Conservation (phyloP, 1,140 invertebrate species). For the Tetranychus urticae region DNA sequence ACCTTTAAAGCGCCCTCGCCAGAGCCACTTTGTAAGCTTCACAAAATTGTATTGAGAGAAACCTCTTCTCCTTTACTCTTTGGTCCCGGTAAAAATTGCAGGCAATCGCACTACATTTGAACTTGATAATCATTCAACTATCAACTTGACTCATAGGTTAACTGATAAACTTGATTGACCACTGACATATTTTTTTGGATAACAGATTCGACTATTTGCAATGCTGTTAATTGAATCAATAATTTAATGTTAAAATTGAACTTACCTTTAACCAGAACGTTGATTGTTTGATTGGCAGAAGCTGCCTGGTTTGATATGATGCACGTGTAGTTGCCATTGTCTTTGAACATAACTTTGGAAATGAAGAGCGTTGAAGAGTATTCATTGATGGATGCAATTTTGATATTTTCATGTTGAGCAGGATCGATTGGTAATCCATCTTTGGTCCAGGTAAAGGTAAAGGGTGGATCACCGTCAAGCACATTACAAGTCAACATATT, state of each 20-base stretch:
- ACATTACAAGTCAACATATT: slow-evolving; percentile 25
- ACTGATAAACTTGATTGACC: not conserved
- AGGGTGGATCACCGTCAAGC: slow-evolving; percentile 23
- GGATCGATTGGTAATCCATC: slow-evolving; percentile 24
- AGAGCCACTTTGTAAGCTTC: too few relatives aligned
- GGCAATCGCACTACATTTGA: too few relatives aligned
- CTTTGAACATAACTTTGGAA: slow-evolving; percentile 19
- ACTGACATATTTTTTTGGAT: not conserved
- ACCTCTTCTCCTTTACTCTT: too few relatives aligned
- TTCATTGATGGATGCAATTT: slow-evolving; percentile 13
- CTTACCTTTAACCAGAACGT: slow-evolving; percentile 28
- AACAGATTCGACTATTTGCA: too few relatives aligned
- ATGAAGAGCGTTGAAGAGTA: slow-evolving; percentile 23
- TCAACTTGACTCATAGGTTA: not conserved
- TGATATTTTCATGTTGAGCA: not conserved
- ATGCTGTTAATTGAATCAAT: not conserved
- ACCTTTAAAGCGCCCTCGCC: too few relatives aligned
- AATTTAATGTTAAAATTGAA: not conserved
- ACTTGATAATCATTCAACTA: too few relatives aligned
- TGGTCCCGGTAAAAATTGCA: too few relatives aligned
- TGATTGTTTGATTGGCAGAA: slow-evolving; percentile 23
- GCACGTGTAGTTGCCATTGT: slow-evolving; percentile 33
- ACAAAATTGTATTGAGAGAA: too few relatives aligned
- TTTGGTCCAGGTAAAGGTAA: slow-evolving; percentile 28
- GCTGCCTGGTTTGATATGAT: slow-evolving; percentile 26